These are phyloP conservation scores for Eumerus sabulonum DNA, from an alignment of 2,888 invertebrate genomes.

Conservation along the genomic window DNA sequence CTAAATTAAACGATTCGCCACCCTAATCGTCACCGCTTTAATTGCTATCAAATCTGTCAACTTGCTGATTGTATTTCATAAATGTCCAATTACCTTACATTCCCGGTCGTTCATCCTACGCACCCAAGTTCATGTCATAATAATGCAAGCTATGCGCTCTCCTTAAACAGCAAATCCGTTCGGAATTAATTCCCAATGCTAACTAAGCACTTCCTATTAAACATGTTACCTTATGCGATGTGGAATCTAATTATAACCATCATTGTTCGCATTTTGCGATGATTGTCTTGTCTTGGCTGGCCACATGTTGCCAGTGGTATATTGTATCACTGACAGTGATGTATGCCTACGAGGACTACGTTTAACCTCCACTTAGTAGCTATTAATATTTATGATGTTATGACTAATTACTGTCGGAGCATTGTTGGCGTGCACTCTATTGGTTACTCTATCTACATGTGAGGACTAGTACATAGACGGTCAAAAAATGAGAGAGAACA, in stretches of 20 bases:
- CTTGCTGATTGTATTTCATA: conserved; percentile 40
- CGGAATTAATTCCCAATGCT: conserved; percentile 62
- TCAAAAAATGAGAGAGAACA: neutral
- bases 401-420: conserved; percentile 41
- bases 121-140: conserved; percentile 29
- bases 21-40: conserved; percentile 36
- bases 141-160: conserved; percentile 52
- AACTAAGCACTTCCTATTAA: conserved; percentile 68
- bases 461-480: no score
- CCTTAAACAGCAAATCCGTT: conserved; percentile 61
- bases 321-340: conserved; percentile 51
- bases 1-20: conserved; percentile 47
- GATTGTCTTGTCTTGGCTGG: conserved; percentile 35
- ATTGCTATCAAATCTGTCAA: conserved; percentile 61
- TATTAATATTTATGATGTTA: conserved; percentile 58
- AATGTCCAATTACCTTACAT: no score
- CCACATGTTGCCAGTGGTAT: conserved; percentile 44
- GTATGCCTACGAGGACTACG: conserved; percentile 45
- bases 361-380: conserved; percentile 49
- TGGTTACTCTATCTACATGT: no score
- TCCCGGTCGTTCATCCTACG: conserved; percentile 18
- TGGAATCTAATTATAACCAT: conserved; percentile 63
- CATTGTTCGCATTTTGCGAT: conserved; percentile 39
- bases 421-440: neutral
- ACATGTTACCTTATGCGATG: conserved; percentile 58